Conservation (phyloP, 1,140 invertebrate species). For the Lepidurus packardi region DNA sequence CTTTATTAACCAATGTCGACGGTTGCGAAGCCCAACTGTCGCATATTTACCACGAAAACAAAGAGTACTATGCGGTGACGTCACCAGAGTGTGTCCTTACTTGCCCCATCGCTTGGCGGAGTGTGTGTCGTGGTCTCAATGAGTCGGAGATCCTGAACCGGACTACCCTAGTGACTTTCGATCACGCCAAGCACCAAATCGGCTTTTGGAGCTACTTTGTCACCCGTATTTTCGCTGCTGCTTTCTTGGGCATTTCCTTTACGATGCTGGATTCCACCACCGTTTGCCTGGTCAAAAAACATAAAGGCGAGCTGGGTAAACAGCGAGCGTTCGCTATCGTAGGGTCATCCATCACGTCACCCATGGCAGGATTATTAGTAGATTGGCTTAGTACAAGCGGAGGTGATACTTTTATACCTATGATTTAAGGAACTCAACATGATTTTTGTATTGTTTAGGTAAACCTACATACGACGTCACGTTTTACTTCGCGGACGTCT, state of each 20-base stretch:
- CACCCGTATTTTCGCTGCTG: conserved; percentile 63
- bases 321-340: conserved; percentile 70
- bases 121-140: conserved; percentile 50
- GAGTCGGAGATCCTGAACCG: not conserved
- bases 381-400: conserved; percentile 53
- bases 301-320: conserved; percentile 70
- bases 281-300: conserved; percentile 69
- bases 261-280: conserved; percentile 77
- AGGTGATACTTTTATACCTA: conserved; percentile 28
- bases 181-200: not conserved
- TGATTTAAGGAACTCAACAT: not conserved
- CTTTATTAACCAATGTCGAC: not conserved
- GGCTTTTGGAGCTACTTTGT: conserved; percentile 74
- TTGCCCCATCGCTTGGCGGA: not conserved
- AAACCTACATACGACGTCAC: conserved; percentile 71
- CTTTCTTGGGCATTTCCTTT: conserved; percentile 66
- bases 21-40: not conserved
- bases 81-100: conserved; percentile 17
- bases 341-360: conserved; percentile 72
- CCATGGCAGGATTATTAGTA: conserved; percentile 68
- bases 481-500: conserved; percentile 65
- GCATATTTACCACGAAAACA: not conserved
- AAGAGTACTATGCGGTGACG: not conserved
- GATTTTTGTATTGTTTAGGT: conserved; percentile 44
- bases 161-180: not conserved